Percentiles rank a stretch among this genome's conserved stretches.
phyloP scores from a whole-genome alignment of 2,888 invertebrate species.

The Lasiommata megera region DNA sequence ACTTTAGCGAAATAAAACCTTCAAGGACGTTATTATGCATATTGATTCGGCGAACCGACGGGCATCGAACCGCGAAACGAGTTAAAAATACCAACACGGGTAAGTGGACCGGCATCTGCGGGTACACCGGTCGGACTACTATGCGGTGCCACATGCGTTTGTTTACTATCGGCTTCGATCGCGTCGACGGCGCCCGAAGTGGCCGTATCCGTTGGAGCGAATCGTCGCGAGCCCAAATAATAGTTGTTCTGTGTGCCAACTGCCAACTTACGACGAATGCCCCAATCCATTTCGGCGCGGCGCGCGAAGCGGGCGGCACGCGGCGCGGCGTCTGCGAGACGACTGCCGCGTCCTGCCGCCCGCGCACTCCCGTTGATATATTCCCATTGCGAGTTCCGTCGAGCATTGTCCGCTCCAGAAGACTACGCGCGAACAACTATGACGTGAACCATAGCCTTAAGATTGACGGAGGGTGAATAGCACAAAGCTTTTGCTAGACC shows the following conservation, averaged over 20 bases:
- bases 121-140: slow-evolving; percentile 76
- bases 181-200: slow-evolving; percentile 43
- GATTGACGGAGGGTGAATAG: slow-evolving; percentile 9
- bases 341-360: slow-evolving; percentile 76
- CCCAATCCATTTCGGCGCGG: slow-evolving; percentile 74
- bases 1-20: slow-evolving; percentile 57
- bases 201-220: slow-evolving; percentile 32
- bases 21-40: slow-evolving; percentile 75
- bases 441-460: slow-evolving; percentile 14
- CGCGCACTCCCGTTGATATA: slow-evolving; percentile 53
- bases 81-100: slow-evolving; percentile 77
- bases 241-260: slow-evolving; percentile 40
- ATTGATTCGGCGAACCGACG: slow-evolving; percentile 74
- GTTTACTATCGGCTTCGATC: slow-evolving; percentile 74
- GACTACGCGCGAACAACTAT: slow-evolving; percentile 28
- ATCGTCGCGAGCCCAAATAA: slow-evolving; percentile 41
- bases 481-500: neutral
- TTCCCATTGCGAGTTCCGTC: slow-evolving; percentile 55
- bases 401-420: slow-evolving; percentile 54
- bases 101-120: slow-evolving; percentile 74
- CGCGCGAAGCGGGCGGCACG: slow-evolving; percentile 53
- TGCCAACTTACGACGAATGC: slow-evolving; percentile 77
- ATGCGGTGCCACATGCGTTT: slow-evolving; percentile 73
- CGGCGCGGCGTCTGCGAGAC: slow-evolving; percentile 70
- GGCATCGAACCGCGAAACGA: slow-evolving; percentile 78